Evolutionary conservation across 2,113 vertebrate genomes (phyloP).

Genomic region (Oryzias javanicus): DNA sequence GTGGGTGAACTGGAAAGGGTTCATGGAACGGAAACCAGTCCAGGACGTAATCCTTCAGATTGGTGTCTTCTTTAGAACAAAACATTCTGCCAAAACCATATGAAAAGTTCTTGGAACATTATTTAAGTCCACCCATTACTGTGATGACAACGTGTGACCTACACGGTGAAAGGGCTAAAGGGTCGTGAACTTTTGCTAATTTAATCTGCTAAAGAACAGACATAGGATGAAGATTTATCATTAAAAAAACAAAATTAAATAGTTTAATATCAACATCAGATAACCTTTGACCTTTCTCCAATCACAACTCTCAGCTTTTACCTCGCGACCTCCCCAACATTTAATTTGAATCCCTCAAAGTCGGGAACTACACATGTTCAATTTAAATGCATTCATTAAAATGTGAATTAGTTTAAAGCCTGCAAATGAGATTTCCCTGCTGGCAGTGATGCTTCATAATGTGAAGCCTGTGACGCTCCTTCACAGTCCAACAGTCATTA

Average conservation of each 20-base stretch:
- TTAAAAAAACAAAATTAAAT: not conserved
- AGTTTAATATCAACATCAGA: not conserved
- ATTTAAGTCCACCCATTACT: too few relatives aligned
- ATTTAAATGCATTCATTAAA: constrained; percentile 21
- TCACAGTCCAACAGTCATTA: constrained; percentile 13
- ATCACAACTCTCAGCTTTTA: not conserved
- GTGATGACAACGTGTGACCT: too few relatives aligned
- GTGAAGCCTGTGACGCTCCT: not conserved
- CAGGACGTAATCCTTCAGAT: too few relatives aligned
- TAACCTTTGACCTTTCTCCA: not conserved
- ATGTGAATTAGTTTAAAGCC: constrained; percentile 12
- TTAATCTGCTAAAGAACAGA: not conserved
- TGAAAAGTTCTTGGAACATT: too few relatives aligned
- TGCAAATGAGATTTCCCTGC: constrained; percentile 10
- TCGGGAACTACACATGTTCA: not conserved
- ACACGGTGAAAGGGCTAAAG: too few relatives aligned
- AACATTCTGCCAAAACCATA: too few relatives aligned
- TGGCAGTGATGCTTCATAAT: not conserved
- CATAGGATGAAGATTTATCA: not conserved
- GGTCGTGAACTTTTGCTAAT: too few relatives aligned
- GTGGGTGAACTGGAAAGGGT: too few relatives aligned
- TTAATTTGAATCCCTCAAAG: constrained; percentile 7
- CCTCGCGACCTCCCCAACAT: not conserved
- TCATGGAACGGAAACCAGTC: too few relatives aligned
- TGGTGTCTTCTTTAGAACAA: too few relatives aligned